A percentile compares a stretch with the other conserved stretches of the same genome.
These are phyloP conservation scores for Pelusios castaneus DNA, from an alignment of 2,113 vertebrate genomes.

Conservation along the genomic window DNA sequence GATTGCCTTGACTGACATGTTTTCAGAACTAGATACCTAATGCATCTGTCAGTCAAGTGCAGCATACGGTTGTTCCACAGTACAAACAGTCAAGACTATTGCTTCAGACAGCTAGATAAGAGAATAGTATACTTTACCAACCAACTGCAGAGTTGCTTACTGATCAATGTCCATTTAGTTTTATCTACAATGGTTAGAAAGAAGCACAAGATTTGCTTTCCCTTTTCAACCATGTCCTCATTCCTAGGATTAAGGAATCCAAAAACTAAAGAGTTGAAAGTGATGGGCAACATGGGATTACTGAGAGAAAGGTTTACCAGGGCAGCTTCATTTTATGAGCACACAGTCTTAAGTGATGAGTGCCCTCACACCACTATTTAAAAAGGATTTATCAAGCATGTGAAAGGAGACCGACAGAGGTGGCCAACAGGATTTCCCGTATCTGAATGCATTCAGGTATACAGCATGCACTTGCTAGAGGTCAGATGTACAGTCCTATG, in stretches of 20 bases:
- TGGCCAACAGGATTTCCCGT: neutral
- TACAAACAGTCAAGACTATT: neutral
- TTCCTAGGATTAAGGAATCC: neutral
- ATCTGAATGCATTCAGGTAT: neutral
- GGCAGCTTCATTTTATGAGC: neutral
- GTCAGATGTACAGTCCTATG: neutral
- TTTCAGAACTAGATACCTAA: conserved; percentile 33
- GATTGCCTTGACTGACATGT: conserved; percentile 39
- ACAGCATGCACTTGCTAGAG: conserved; percentile 6
- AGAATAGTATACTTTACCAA: neutral
- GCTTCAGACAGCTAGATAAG: neutral
- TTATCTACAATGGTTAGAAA: conserved; percentile 21
- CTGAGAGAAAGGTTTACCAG: neutral
- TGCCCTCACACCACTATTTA: neutral
- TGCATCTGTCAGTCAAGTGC: neutral
- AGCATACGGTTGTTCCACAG: neutral
- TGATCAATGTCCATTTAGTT: conserved; percentile 29
- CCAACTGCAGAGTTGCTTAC: neutral
- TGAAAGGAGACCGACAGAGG: neutral
- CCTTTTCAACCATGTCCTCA: neutral
- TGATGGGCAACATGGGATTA: neutral
- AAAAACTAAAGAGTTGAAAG: neutral
- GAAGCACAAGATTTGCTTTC: neutral
- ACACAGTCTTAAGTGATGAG: neutral
- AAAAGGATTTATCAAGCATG: neutral